These are phyloP conservation scores for Tenodera sinensis DNA, from an alignment of 2,888 invertebrate species.

Conservation along the genomic window DNA sequence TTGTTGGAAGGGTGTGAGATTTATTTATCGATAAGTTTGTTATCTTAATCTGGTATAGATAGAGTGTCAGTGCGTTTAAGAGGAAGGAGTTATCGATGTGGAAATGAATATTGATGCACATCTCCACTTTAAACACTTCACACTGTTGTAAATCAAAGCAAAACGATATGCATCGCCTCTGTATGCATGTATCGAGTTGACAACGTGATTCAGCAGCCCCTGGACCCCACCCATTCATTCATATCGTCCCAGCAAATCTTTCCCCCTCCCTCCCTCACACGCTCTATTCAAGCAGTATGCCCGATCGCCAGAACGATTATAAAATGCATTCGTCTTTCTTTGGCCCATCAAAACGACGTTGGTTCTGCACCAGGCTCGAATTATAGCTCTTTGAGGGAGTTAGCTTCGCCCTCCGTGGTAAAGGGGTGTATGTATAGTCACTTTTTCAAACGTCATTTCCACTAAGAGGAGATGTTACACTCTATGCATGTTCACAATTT, in stretches of 20 bases:
- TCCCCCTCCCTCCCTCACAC: not conserved
- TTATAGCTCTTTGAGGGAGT: not conserved
- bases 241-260: conserved; percentile 4
- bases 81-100: not conserved
- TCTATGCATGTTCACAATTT: no score
- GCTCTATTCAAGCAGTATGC: not conserved
- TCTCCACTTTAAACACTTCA: not conserved
- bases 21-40: not conserved
- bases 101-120: not conserved
- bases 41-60: not conserved
- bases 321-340: conserved; percentile 17
- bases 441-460: no score
- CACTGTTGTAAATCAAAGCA: conserved; percentile 1
- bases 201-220: conserved; percentile 14
- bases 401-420: not conserved
- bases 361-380: not conserved
- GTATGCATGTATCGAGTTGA: not conserved
- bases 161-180: not conserved
- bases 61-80: not conserved
- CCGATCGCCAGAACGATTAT: conserved; percentile 11
- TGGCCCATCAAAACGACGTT: conserved; percentile 13
- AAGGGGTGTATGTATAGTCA: not conserved
- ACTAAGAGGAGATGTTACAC: no score
- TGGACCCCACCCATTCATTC: not conserved
- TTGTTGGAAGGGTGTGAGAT: no score